Base-by-base conservation (phyloP, 2,797 vertebrate genomes). In the Pyrrhura leucotis region DNA sequence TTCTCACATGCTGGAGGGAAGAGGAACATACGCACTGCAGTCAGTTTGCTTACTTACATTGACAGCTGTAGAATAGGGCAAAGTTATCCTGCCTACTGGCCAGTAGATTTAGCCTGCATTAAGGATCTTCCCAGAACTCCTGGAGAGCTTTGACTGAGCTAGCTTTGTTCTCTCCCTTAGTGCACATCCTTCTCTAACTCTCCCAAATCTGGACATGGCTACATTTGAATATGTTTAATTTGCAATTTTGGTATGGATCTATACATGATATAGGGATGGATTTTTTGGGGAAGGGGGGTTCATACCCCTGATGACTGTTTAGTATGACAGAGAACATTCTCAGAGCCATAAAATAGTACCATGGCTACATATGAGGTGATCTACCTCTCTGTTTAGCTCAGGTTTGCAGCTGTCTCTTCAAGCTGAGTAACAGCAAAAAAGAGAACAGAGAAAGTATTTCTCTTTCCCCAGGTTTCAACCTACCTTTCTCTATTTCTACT, bases 271-370 rank as follows among this genome's bases (percentile, higher is more conserved):
- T 4, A 35, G 18, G 8, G 19, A 3, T 44, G 18, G 15, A 25
- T 58, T 58, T 62, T 13, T 22, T 12, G 7, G 1, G 3, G 9
- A 33, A 12, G 8, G 3, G 4, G 2, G 3, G 1, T 4, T 6
- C 14, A 20, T 76, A 31, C 5, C 20, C 20, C 8, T 35, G 14
- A 50, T 50, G 53, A 15, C 39, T 54, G 14, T 78, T 88, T 54
- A 42, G 21, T 33, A 54, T 26, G 33, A 39, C 35, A 40, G 9
- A 67, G 33, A 76, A 69, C 4, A 9, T 58, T 79, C 44, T 61
- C 44, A 67, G 31, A 80, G 44, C 7, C 21, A 33, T 31, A 66
- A 35, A 28, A 28, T 8, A 53, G 9, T 42, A 56, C 12, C 37
- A 25, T 25, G n/a, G 26, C 6, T 79, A 19, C 39, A 56, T 25